Evolutionary conservation across 2,797 vertebrate species (phyloP).

Genomic region (Parotocinclus haroldoi): DNA sequence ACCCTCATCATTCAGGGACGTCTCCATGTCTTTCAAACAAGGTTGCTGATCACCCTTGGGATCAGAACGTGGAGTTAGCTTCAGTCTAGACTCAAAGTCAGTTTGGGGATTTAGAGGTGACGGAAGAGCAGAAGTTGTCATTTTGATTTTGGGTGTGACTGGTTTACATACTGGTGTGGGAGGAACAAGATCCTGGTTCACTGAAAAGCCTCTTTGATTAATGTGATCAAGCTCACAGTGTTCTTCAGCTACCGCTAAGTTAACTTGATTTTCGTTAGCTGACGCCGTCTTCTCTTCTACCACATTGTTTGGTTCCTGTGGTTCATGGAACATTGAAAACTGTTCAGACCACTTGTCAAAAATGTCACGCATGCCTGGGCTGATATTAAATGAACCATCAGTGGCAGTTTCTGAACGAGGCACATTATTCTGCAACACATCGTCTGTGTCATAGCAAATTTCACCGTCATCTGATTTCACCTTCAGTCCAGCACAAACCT

Average conservation of each 20-base stretch:
- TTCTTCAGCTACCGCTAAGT: neutral
- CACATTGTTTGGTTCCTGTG: constrained; percentile 2
- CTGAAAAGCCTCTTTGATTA: constrained; percentile 33
- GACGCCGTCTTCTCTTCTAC: neutral
- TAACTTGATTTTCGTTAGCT: neutral
- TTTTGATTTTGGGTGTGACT: constrained; percentile 68
- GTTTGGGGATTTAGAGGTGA: constrained; percentile 43
- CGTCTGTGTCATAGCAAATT: constrained; percentile 22
- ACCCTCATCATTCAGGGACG: constrained; percentile 56
- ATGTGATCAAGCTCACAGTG: neutral
- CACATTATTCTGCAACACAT: constrained; percentile 15
- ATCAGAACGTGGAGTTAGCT: constrained; percentile 10
- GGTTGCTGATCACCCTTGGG: constrained; percentile 15
- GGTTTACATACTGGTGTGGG: constrained; percentile 72
- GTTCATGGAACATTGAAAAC: constrained; percentile 46
- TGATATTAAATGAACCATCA: constrained; percentile 68
- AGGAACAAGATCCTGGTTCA: constrained; percentile 69
- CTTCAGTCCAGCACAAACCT: constrained; percentile 19
- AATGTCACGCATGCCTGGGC: constrained; percentile 82
- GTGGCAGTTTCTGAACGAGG: neutral
- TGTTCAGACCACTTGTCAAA: constrained; percentile 82
- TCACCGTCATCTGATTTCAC: constrained; percentile 17
- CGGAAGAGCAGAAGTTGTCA: constrained; percentile 62
- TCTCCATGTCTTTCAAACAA: constrained; percentile 38
- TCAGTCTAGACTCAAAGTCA: neutral